phyloP scores from a whole-genome alignment of 2,797 vertebrate species.

The Onychomys arenicola region DNA sequence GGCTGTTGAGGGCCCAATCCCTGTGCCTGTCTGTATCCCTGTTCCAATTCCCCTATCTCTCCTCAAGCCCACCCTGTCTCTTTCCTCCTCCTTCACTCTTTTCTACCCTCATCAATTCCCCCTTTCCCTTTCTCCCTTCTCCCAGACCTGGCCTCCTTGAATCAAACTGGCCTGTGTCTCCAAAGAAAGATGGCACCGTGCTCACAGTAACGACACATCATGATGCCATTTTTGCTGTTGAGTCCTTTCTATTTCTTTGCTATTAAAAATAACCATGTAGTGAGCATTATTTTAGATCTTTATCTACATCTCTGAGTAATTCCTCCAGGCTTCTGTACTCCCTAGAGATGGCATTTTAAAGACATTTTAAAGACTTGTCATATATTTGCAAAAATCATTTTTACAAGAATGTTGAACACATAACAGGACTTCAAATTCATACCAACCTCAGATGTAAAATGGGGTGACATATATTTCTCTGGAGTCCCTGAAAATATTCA shows the following conservation, averaged over 20 bases:
- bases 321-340: constrained; percentile 27
- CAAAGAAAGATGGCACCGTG: constrained; percentile 46
- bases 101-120: not conserved
- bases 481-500: not conserved
- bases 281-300: constrained; percentile 28
- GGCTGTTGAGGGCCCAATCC: not conserved
- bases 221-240: not conserved
- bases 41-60: not conserved
- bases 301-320: constrained; percentile 59
- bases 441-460: constrained; percentile 12
- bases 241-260: not conserved
- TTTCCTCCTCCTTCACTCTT: not conserved
- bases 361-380: constrained; percentile 49
- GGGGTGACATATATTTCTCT: not conserved
- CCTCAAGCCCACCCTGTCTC: not conserved
- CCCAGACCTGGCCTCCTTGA: constrained; percentile 3
- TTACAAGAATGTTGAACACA: not conserved
- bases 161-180: constrained; percentile 36
- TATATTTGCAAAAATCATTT: constrained; percentile 32
- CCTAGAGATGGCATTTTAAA: constrained; percentile 35
- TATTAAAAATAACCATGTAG: constrained; percentile 7
- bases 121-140: not conserved
- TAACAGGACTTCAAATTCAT: constrained; percentile 33
- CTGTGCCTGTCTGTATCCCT: not conserved
- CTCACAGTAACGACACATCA: not conserved